These are phyloP conservation scores for Dendrolimus houi DNA, from an alignment of 2,888 invertebrate genomes.

Conservation along the genomic window DNA sequence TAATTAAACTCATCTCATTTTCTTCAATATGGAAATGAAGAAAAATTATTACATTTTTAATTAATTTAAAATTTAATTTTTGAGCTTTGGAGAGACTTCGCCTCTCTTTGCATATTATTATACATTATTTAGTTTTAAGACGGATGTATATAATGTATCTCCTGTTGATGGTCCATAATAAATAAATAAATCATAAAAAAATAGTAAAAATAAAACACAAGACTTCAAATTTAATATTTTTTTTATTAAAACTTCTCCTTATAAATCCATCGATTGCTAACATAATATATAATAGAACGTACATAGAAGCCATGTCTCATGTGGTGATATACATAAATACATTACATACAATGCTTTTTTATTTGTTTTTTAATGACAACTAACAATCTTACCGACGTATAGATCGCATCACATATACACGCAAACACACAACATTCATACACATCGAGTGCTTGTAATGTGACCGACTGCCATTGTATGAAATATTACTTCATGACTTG, in stretches of 20 bases:
- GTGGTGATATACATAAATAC: slow-evolving; percentile 51
- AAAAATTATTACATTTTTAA: too few species aligned
- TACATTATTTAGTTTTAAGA: too few species aligned
- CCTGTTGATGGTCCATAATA: too few species aligned
- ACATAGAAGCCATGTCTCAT: slow-evolving; percentile 66
- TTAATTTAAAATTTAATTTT: too few species aligned
- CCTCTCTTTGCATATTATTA: too few species aligned
- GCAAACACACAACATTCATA: slow-evolving; percentile 16
- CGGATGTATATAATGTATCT: too few species aligned
- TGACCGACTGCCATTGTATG: slow-evolving; percentile 22
- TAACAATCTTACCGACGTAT: slow-evolving; percentile 30
- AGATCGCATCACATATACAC: slow-evolving; percentile 25
- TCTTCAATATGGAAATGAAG: too few species aligned
- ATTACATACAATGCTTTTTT: slow-evolving; percentile 32
- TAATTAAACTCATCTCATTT: too few species aligned
- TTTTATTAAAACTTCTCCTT: slow-evolving; percentile 74
- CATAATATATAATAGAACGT: slow-evolving; percentile 70
- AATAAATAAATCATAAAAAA: too few species aligned
- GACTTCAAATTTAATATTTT: slow-evolving; percentile 56
- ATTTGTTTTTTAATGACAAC: slow-evolving; percentile 25
- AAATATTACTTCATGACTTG: too few species aligned
- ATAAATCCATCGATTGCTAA: slow-evolving; percentile 74
- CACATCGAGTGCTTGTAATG: slow-evolving; percentile 8
- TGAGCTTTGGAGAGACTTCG: too few species aligned
- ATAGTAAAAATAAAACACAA: slow-evolving; percentile 24